Conservation (phyloP, 2,113 vertebrate genomes). For the Cromileptes altivelis region DNA sequence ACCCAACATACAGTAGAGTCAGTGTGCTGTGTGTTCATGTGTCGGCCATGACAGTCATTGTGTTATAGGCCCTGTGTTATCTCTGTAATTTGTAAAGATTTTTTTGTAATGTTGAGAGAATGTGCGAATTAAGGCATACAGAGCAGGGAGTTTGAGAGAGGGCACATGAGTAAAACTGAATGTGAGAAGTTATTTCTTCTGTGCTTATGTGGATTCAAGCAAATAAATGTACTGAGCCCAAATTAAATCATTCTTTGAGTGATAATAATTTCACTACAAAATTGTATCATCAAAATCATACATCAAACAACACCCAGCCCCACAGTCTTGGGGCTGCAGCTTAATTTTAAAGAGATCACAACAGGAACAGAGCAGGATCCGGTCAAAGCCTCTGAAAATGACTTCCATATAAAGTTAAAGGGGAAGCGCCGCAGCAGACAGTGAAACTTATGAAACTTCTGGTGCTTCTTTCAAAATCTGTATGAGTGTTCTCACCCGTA, state of each 20-base stretch:
- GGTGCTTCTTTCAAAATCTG: constrained; percentile 15
- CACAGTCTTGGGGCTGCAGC: background rate
- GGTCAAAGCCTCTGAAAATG: background rate
- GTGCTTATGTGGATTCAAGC: background rate
- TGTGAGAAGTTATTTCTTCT: background rate
- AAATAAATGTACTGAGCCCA: background rate
- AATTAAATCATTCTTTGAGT: background rate
- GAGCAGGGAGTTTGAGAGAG: too few relatives aligned
- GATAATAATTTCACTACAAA: too few relatives aligned
- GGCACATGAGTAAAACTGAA: too few relatives aligned
- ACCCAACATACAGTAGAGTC: background rate
- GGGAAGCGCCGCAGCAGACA: constrained; percentile 28
- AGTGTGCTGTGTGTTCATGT: background rate
- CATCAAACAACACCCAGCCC: background rate
- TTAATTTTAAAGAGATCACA: background rate
- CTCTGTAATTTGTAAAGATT: background rate
- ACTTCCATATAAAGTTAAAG: constrained; percentile 34
- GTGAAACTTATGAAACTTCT: constrained; percentile 6
- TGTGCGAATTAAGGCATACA: background rate
- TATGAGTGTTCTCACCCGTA: constrained; percentile 88
- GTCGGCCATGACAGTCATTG: background rate
- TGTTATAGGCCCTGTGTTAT: constrained; percentile 4
- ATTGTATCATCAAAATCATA: background rate
- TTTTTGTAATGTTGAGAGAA: background rate
- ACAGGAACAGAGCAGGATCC: background rate